A percentile compares a stretch with the other conserved stretches of the same genome.
Conservation (phyloP, 2,797 vertebrate species). For the Sparus aurata region DNA sequence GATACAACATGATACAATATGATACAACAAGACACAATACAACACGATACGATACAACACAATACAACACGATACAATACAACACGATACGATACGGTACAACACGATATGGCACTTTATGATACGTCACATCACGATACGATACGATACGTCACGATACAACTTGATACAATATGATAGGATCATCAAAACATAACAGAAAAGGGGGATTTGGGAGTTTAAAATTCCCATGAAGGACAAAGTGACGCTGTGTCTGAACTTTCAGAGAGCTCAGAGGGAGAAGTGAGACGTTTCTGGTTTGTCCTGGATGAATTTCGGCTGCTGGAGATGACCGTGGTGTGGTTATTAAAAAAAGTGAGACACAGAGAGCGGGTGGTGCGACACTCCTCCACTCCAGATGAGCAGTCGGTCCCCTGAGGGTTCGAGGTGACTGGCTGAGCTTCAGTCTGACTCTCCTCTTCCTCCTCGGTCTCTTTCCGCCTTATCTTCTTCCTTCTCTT, state of each 20-base stretch:
- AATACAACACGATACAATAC: neutral
- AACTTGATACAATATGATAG: neutral
- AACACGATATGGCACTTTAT: neutral
- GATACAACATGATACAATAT: neutral
- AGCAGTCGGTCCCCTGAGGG: constrained; percentile 51
- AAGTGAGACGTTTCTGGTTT: neutral
- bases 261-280: neutral
- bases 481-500: neutral
- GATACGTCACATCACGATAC: neutral
- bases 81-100: neutral
- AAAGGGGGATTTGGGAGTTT: neutral
- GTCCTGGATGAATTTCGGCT: constrained; percentile 12
- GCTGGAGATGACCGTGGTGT: neutral
- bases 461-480: constrained; percentile 10
- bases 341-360: constrained; percentile 42
- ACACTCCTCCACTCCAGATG: constrained; percentile 61
- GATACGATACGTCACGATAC: too few species aligned
- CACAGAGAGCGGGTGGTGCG: constrained; percentile 1
- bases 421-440: constrained; percentile 36
- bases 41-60: neutral
- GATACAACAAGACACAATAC: neutral
- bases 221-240: neutral
- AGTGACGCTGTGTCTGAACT: neutral
- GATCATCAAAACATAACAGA: neutral
- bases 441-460: constrained; percentile 28